These are phyloP conservation scores for Formica aserva DNA, from an alignment of 2,888 invertebrate species.

Conservation along the genomic window DNA sequence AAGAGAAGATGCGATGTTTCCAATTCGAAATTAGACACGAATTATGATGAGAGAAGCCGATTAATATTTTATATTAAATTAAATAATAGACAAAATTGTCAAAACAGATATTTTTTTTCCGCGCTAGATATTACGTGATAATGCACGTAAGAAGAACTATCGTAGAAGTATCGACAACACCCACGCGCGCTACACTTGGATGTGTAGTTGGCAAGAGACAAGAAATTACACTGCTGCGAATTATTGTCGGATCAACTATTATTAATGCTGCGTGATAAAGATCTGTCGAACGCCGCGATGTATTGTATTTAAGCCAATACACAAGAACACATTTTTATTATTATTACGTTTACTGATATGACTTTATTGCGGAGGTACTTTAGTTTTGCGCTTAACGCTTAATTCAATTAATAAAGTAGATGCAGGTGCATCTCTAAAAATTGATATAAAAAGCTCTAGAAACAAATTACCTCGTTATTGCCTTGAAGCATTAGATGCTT, in stretches of 20 bases:
- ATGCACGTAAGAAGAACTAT: not conserved
- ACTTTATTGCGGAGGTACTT: conserved; percentile 23
- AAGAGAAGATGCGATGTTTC: not conserved
- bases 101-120: not conserved
- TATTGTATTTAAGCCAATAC: not conserved
- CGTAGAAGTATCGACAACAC: not conserved
- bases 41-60: not conserved
- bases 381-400: not conserved
- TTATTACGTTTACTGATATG: not conserved
- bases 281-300: not conserved
- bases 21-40: not conserved
- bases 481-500: not conserved
- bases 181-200: not conserved
- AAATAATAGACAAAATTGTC: not conserved
- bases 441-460: not conserved
- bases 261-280: conserved; percentile 20
- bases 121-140: not conserved
- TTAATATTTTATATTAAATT: not conserved
- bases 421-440: not conserved
- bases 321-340: conserved; percentile 19
- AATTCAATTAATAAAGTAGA: not conserved
- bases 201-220: not conserved
- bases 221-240: conserved; percentile 3
- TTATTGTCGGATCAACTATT: not conserved
- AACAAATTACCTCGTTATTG: not conserved